These are phyloP conservation scores for Nephotettix cincticeps DNA, from an alignment of 1,140 invertebrate species.

Conservation along the genomic window DNA sequence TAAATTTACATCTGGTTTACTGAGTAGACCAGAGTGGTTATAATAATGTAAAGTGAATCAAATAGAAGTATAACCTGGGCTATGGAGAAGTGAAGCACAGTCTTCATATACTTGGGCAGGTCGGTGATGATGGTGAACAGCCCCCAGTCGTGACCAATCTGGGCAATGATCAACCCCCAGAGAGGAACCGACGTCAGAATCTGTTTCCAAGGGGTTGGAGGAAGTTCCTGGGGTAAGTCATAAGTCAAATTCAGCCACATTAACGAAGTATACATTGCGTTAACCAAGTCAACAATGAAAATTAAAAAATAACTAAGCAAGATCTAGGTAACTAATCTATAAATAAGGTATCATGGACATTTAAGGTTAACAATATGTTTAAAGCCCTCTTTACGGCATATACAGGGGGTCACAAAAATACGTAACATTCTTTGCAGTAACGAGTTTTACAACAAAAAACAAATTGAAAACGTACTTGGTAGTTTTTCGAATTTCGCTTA, in stretches of 20 bases:
- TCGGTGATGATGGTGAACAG: slow-evolving; percentile 82
- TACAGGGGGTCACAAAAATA: too few relatives aligned
- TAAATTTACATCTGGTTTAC: too few relatives aligned
- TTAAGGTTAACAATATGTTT: too few relatives aligned
- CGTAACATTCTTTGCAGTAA: too few relatives aligned
- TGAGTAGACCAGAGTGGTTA: too few relatives aligned
- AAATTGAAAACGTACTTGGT: too few relatives aligned
- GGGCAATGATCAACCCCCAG: slow-evolving; percentile 62
- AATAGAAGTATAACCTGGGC: slow-evolving; percentile 54
- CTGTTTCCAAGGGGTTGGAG: slow-evolving; percentile 58
- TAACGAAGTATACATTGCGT: too few relatives aligned
- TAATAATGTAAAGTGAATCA: too few relatives aligned
- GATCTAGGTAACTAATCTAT: background rate
- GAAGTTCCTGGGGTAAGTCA: slow-evolving; percentile 29
- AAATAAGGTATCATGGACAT: background rate
- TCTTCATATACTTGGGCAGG: slow-evolving; percentile 66
- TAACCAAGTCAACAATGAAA: background rate
- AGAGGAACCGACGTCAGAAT: slow-evolving; percentile 65
- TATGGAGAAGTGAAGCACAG: slow-evolving; percentile 64
- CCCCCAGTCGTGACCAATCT: slow-evolving; percentile 90
- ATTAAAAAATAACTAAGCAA: background rate
- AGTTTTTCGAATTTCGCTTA: too few relatives aligned
- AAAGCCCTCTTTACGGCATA: too few relatives aligned
- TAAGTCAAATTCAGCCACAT: background rate
- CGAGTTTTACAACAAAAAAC: too few relatives aligned